Conservation (phyloP, 2,797 vertebrate genomes). For the Acrossocheilus fasciatus region DNA sequence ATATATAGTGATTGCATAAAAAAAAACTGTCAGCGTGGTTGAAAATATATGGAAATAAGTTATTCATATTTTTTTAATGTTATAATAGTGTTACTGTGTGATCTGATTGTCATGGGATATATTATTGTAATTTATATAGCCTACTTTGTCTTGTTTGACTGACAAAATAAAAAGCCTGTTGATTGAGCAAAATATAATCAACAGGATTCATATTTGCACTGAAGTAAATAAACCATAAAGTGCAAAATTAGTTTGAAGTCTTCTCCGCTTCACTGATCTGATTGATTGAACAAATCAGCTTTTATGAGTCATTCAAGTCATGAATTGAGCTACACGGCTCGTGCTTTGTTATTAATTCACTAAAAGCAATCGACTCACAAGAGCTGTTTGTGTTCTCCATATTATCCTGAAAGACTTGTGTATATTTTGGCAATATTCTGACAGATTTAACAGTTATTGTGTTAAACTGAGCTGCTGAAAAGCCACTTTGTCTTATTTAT, state of each 20-base stretch:
- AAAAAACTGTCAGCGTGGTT: too few species aligned
- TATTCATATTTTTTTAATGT: too few species aligned
- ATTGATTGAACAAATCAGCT: not conserved
- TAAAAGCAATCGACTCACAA: not conserved
- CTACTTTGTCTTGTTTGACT: too few species aligned
- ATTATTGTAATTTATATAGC: not conserved
- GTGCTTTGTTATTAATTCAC: not conserved
- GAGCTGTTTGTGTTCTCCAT: not conserved
- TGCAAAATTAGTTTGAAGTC: not conserved
- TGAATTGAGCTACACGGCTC: not conserved
- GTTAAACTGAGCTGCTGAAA: not conserved
- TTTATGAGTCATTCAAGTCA: not conserved
- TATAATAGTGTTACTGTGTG: too few species aligned
- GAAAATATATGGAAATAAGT: too few species aligned
- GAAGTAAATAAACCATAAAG: not conserved
- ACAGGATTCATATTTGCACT: not conserved
- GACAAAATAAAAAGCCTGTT: too few species aligned
- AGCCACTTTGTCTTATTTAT: constrained; percentile 49
- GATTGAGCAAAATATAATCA: too few species aligned
- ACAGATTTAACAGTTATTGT: not conserved
- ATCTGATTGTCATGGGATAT: not conserved
- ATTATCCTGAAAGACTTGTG: not conserved
- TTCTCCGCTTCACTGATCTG: not conserved
- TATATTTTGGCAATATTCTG: not conserved
- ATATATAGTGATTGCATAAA: too few species aligned